A percentile compares a stretch with the other conserved stretches of the same genome.
phyloP scores from a whole-genome alignment of 37 sponge, comb jelly and placozoan genomes.

The Agelas oroides region DNA sequence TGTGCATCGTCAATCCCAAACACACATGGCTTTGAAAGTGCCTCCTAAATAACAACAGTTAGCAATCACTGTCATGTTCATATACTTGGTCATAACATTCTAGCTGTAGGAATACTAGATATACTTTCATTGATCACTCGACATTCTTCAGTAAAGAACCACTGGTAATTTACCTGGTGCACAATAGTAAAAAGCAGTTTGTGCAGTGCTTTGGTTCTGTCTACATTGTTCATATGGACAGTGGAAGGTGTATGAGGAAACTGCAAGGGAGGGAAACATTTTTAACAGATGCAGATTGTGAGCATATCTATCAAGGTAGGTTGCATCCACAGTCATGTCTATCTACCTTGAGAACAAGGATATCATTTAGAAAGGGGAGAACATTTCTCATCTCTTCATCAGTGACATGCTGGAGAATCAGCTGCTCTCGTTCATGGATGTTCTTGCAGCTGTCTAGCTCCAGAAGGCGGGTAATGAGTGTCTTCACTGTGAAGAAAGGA shows the following conservation, averaged over 20 bases:
- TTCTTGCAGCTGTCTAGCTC: constrained; percentile 68
- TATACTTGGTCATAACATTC: not conserved
- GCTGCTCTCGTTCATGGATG: constrained; percentile 78
- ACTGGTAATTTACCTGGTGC: constrained; percentile 54
- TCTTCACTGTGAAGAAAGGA: constrained; percentile 87
- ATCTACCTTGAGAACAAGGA: constrained; percentile 72
- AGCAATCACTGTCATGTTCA: not conserved
- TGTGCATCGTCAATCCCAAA: constrained; percentile 94
- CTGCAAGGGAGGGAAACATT: constrained; percentile 20
- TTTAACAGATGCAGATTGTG: too few species aligned
- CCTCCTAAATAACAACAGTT: constrained; percentile 36
- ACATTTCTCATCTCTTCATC: constrained; percentile 55
- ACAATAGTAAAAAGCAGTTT: constrained; percentile 74
- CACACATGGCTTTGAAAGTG: constrained; percentile 65
- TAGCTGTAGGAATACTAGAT: not conserved
- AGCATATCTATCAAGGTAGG: not conserved
- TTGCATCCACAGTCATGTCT: not conserved
- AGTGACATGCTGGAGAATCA: constrained; percentile 59
- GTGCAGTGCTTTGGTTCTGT: constrained; percentile 55
- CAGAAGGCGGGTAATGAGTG: constrained; percentile 81
- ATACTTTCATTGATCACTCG: too few species aligned
- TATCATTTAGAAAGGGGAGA: constrained; percentile 85
- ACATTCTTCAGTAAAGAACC: too few species aligned
- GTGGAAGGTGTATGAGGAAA: constrained; percentile 77
- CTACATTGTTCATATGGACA: constrained; percentile 40